These are phyloP conservation scores for Jordanella pulchra DNA, from an alignment of 2,797 vertebrate species.

Conservation along the genomic window DNA sequence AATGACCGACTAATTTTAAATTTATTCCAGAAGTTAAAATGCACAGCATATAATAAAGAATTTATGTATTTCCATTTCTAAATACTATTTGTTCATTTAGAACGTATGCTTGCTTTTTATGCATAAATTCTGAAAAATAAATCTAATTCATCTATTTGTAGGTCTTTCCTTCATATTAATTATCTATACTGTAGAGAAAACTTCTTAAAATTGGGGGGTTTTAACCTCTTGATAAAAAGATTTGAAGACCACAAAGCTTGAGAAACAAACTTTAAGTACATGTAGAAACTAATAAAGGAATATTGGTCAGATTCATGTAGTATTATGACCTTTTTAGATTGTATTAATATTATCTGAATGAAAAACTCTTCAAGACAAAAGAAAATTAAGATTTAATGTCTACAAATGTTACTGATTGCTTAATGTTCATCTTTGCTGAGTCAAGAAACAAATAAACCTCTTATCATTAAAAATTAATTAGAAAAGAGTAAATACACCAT, in stretches of 20 bases:
- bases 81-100: neutral
- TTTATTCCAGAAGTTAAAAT: no score
- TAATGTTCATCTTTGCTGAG: neutral
- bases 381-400: neutral
- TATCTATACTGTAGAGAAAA: neutral
- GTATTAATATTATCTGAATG: neutral
- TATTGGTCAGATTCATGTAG: neutral
- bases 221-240: neutral
- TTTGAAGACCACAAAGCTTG: no score
- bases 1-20: constrained; percentile 21
- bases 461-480: no score
- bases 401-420: neutral
- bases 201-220: no score
- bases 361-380: neutral
- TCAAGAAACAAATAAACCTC: neutral
- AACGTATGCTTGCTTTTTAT: neutral
- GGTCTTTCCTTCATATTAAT: neutral
- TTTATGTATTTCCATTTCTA: no score
- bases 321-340: neutral
- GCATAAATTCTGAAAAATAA: neutral
- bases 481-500: no score
- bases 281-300: neutral
- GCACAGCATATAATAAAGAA: neutral
- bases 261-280: neutral
- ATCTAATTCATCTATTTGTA: neutral